Base-by-base conservation (phyloP, 64 coral and sea anemone species). In the Exaiptasia diaphana region DNA sequence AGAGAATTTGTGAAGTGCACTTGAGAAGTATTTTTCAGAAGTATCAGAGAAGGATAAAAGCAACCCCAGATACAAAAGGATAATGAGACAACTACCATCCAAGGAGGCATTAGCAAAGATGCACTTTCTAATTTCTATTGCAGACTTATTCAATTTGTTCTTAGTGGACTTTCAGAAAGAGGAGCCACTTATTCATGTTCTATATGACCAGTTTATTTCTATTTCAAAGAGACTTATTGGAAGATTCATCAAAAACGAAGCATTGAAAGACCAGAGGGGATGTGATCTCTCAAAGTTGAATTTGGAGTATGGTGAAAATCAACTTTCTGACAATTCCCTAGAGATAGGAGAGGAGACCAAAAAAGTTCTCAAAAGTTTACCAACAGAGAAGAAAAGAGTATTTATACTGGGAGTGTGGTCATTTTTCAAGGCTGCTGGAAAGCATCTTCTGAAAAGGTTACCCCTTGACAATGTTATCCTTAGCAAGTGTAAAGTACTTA, bases 391-490 rank as follows among this genome's bases (percentile, higher is more conserved):
- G 59, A 60, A 76, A 50, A 75, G 38, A 44, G 13, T 67, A 50
- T 84, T 73, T 73, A 76, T 35, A 62, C 73, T 76, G 38, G 71
- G 75, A 88, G 74, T 70, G 31, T 79, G 30, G 43, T 80, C 48
- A 59, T 88, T 80, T 80, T 54, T 89, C 38, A 58, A 71, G 36
- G 75, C 86, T 88, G 34, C 86, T 53, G 57, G n/a, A 21, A 88
- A 88, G 67, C 86, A 89, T 81, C 86, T 89, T 25, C 49, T 88
- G 22, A 88, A 63, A 53, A 88, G 72, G 42, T 43, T 87, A 79
- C 85, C 64, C 53, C 67, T 80, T 73, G 53, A 73, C 68, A 88
- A 73, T 71, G 15, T 53, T 18, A 89, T 82, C n/a, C 77, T 88
- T 31, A 74, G 52, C 27, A 87, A 75, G 72, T 67, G 73, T 50